Conservation (phyloP, 2,888 invertebrate genomes). For the Temnothorax rugatulus region DNA sequence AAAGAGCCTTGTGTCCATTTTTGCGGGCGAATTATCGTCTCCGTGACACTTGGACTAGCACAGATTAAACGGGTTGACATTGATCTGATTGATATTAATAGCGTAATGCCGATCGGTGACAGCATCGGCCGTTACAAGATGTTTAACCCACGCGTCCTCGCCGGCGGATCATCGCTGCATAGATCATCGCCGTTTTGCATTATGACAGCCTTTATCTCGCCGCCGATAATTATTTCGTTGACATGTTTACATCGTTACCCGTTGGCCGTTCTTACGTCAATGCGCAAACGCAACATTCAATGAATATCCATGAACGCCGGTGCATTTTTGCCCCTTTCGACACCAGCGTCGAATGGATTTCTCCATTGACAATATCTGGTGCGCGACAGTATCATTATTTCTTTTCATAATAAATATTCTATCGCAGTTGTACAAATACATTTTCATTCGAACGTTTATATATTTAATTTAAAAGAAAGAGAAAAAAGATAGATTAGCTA, state of each 20-base stretch:
- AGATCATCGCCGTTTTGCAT: constrained; percentile 19
- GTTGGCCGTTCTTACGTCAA: constrained; percentile 35
- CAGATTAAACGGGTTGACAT: constrained; percentile 48
- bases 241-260: not conserved
- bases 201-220: constrained; percentile 40
- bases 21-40: constrained; percentile 38
- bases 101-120: constrained; percentile 41
- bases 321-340: not conserved
- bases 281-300: constrained; percentile 9
- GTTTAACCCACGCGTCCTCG: constrained; percentile 34
- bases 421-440: not conserved
- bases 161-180: constrained; percentile 19
- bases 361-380: not conserved
- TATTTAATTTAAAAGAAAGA: not conserved
- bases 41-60: constrained; percentile 40
- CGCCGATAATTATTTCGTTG: constrained; percentile 35
- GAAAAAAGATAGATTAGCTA: not conserved
- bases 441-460: not conserved
- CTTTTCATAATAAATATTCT: not conserved
- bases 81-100: constrained; percentile 55
- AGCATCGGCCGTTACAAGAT: constrained; percentile 20
- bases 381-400: not conserved
- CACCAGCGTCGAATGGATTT: not conserved
- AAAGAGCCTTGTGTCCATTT: constrained; percentile 52
- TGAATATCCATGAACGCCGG: not conserved